phyloP scores from a whole-genome alignment of 2,113 vertebrate genomes.

The Conger conger region DNA sequence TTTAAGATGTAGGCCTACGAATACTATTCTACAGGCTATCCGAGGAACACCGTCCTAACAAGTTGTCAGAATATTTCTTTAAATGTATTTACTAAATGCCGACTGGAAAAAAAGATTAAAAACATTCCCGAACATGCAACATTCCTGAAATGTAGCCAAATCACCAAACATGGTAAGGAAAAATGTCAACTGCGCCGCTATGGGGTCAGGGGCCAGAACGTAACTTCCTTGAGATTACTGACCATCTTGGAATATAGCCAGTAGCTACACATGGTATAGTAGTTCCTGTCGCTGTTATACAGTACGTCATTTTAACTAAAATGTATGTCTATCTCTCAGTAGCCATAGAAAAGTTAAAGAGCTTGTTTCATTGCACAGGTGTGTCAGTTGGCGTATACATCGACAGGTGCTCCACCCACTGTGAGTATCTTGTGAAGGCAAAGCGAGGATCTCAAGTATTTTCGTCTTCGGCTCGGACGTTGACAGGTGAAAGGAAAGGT shows the following conservation, averaged over 20 bases:
- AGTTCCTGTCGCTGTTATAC: background rate
- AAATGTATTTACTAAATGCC: background rate
- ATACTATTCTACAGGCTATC: too few species aligned
- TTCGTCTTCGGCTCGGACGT: background rate
- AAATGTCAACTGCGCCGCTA: background rate
- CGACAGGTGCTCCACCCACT: slow-evolving; percentile 5
- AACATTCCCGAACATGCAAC: background rate
- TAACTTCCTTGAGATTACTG: background rate
- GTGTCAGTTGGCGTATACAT: background rate
- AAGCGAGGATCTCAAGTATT: background rate
- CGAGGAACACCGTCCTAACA: too few species aligned
- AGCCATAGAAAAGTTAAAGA: background rate
- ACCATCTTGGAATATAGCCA: background rate
- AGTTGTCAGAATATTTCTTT: background rate
- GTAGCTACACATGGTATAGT: background rate
- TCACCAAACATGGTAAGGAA: background rate
- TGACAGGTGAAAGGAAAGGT: background rate
- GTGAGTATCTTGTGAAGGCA: background rate
- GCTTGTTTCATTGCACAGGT: background rate
- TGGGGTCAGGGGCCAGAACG: background rate
- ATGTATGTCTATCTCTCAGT: background rate
- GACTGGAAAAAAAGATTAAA: background rate
- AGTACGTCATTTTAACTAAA: background rate
- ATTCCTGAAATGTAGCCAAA: slow-evolving; percentile 7
- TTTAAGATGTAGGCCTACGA: too few species aligned